phyloP scores from a whole-genome alignment of 2,797 vertebrate genomes.

The Coluber constrictor region DNA sequence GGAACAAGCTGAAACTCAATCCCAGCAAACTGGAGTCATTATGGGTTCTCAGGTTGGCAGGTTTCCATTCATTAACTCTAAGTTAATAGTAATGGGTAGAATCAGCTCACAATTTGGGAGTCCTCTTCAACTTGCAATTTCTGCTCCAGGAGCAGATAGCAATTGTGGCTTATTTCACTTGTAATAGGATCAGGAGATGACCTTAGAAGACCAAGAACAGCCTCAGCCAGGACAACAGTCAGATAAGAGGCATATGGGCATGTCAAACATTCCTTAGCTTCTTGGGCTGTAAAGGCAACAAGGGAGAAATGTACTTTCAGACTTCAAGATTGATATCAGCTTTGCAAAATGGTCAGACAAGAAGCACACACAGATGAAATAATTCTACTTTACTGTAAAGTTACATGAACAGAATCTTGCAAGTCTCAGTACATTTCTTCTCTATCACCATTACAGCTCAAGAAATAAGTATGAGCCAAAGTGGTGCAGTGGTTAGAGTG shows the following conservation, averaged over 20 bases:
- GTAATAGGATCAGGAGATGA: not conserved
- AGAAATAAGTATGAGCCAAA: not conserved
- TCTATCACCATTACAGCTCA: not conserved
- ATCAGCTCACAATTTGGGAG: not conserved
- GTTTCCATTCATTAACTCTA: not conserved
- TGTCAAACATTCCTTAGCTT: not conserved
- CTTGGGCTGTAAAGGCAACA: not conserved
- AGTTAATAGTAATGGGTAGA: not conserved
- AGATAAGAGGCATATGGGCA: not conserved
- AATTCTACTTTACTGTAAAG: not conserved
- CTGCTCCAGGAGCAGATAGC: not conserved
- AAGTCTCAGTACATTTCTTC: not conserved
- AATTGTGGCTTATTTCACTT: not conserved
- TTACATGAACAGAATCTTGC: not conserved
- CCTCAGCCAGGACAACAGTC: not conserved
- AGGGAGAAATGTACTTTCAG: not conserved
- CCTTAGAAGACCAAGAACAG: not conserved
- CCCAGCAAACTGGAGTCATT: not conserved
- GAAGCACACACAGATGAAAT: not conserved
- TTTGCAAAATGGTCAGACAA: not conserved
- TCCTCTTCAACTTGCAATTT: not conserved
- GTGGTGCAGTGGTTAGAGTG: too few species aligned
- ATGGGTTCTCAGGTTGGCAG: not conserved
- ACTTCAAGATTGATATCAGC: not conserved
- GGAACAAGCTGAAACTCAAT: not conserved